Conservation (phyloP, 2,113 vertebrate genomes). For the Peucedramus taeniatus region DNA sequence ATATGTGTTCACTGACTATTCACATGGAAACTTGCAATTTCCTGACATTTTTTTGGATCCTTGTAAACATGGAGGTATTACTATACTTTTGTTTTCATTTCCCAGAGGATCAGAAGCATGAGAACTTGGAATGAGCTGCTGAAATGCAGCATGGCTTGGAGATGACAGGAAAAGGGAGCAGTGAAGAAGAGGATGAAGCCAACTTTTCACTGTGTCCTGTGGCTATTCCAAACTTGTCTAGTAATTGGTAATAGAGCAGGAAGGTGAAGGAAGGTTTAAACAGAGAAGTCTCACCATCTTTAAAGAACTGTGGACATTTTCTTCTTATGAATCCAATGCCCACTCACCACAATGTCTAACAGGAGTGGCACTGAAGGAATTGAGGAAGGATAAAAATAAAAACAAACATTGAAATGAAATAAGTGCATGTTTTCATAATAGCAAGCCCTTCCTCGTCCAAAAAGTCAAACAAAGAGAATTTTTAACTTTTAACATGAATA, state of each 20-base stretch:
- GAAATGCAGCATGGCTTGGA: rapidly evolving
- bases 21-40: neutral
- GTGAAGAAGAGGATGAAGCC: neutral
- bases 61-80: neutral
- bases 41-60: neutral
- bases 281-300: rapidly evolving
- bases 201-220: neutral
- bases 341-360: neutral
- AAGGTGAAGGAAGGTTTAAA: neutral
- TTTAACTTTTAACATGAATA: neutral
- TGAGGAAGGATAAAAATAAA: neutral
- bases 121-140: neutral
- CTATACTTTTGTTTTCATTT: neutral
- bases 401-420: neutral
- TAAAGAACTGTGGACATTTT: neutral
- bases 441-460: neutral
- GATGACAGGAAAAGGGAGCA: neutral
- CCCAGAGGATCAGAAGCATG: neutral
- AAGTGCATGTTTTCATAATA: neutral
- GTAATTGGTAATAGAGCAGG: neutral
- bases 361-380: neutral
- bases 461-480: neutral
- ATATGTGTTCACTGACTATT: neutral
- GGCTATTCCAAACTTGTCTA: neutral
- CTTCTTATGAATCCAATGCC: neutral